Evolutionary conservation across 2,113 vertebrate genomes (phyloP).

Genomic region (Limnothrissa miodon): DNA sequence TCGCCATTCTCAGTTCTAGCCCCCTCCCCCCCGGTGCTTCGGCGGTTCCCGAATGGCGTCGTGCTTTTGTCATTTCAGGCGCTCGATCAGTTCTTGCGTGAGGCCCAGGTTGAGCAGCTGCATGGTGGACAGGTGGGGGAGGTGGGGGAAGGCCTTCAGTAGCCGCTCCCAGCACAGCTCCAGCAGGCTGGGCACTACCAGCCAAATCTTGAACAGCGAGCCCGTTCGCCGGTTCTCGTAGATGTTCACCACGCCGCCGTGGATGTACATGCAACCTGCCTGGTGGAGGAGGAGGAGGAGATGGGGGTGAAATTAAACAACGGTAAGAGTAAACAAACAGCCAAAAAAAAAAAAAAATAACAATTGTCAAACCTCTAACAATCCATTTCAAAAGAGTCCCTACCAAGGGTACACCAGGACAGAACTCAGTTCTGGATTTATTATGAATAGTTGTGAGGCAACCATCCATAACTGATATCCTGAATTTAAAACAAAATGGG

Average conservation of each 20-base stretch:
- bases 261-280: conserved; percentile 98
- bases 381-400: no score
- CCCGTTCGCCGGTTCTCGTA: conserved; percentile 95
- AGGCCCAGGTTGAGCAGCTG: conserved; percentile 94
- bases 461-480: background rate
- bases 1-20: background rate
- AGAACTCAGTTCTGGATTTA: background rate
- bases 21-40: background rate
- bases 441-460: background rate
- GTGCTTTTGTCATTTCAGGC: conserved; percentile 77
- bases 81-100: conserved; percentile 91
- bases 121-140: conserved; percentile 78
- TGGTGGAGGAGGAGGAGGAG: conserved; percentile 45
- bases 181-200: conserved; percentile 91
- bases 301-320: background rate
- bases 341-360: background rate
- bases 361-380: background rate
- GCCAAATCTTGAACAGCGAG: conserved; percentile 97
- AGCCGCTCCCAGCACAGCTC: conserved; percentile 97
- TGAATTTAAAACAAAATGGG: background rate
- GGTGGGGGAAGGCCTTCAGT: conserved; percentile 82
- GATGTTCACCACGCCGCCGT: conserved; percentile 97
- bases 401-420: no score
- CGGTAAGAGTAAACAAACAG: background rate
- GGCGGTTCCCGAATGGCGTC: background rate